A percentile compares a stretch with the other conserved stretches of the same genome.
phyloP scores from a whole-genome alignment of 2,113 vertebrate genomes.

The Pituophis catenifer region DNA sequence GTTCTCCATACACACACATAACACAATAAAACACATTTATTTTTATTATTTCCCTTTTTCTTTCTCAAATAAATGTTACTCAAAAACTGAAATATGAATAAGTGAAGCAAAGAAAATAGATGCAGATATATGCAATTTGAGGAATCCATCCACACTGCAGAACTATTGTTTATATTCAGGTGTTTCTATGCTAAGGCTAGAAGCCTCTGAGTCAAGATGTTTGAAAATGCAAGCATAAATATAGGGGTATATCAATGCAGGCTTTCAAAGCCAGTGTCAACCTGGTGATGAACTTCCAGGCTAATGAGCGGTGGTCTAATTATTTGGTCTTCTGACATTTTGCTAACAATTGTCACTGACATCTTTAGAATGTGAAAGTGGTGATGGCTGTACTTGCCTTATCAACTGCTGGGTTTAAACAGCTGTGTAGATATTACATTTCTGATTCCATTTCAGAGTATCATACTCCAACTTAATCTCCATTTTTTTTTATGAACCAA shows the following conservation, averaged over 20 bases:
- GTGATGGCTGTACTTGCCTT: background rate
- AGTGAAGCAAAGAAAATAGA: background rate
- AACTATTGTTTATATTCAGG: background rate
- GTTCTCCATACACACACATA: background rate
- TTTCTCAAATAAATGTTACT: background rate
- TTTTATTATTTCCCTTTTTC: background rate
- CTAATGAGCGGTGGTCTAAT: background rate
- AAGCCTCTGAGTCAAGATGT: background rate
- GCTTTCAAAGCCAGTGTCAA: background rate
- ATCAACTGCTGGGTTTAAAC: background rate
- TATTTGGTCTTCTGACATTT: background rate
- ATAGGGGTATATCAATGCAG: background rate
- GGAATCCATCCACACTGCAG: background rate
- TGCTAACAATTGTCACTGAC: background rate
- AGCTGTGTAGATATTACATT: background rate
- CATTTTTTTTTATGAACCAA: background rate
- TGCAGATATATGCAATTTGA: background rate
- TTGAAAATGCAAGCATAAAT: background rate
- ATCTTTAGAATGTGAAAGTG: background rate
- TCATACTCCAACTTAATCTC: background rate
- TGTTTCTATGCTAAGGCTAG: background rate
- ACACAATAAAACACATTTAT: background rate
- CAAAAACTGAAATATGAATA: background rate
- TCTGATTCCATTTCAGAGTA: background rate
- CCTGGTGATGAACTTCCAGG: background rate